Conservation (phyloP, 2,797 vertebrate species). For the Ptychobarbus kaznakovi region DNA sequence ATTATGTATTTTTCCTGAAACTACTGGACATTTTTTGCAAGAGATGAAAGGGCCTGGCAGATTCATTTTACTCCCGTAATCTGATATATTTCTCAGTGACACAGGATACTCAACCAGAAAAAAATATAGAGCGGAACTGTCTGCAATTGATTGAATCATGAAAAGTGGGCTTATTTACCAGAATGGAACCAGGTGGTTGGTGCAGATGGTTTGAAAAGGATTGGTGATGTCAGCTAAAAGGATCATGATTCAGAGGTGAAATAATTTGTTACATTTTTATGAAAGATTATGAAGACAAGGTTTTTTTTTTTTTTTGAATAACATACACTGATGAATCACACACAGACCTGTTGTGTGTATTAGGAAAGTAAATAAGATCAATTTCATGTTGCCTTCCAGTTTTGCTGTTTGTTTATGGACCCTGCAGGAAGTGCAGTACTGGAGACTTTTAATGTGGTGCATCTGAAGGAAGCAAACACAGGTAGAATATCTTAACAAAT, state of each 20-base stretch:
- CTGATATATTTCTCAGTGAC: constrained; percentile 26
- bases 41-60: constrained; percentile 13
- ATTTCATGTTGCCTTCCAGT: background rate
- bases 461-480: background rate
- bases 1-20: background rate
- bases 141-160: constrained; percentile 38
- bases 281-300: background rate
- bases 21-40: background rate
- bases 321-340: background rate
- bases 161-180: constrained; percentile 33
- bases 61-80: background rate
- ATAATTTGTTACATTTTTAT: background rate
- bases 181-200: constrained; percentile 26
- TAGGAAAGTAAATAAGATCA: background rate
- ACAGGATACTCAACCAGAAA: constrained; percentile 5
- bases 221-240: constrained; percentile 9
- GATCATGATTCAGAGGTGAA: background rate
- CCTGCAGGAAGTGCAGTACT: background rate
- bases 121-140: constrained; percentile 27
- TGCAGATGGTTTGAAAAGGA: constrained; percentile 15
- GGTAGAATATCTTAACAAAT: background rate
- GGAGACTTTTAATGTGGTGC: background rate
- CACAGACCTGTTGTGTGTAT: background rate
- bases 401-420: constrained; percentile 5
- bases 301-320: background rate